Base-by-base conservation (phyloP, 2,888 invertebrate species). In the Tetanocera ferruginea region DNA sequence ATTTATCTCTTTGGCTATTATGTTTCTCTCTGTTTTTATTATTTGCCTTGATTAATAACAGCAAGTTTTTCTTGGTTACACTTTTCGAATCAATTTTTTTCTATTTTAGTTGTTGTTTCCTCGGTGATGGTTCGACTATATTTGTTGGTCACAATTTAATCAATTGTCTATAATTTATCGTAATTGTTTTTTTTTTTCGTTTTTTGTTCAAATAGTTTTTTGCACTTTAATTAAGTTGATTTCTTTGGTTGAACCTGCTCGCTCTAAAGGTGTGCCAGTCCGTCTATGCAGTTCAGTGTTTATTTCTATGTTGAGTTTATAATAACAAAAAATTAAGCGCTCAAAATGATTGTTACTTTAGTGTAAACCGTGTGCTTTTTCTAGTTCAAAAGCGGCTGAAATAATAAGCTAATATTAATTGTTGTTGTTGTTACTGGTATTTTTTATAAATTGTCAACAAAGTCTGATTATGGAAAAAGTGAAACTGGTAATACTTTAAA, bases 381-480 rank as follows among this genome's bases (percentile, higher is more conserved):
- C 3, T 2, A 17, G 28, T 11, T 60, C 11, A 25, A 60, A 55
- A 60, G 28, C 57, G 14, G 57, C 28, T 25, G 9, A 60, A 60
- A 55, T 25, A 60, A 60, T 60, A 25, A 60, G 57, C 28, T 60
- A 25, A 11, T 25, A 25, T 25, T 11, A 60, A 17, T 57, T 25
- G 57, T 57, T 60, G 57, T 60, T 60, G 25, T 23, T 25, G 14
- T 25, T 6, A 9, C 9, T 25, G 57, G 23, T 60, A 8, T 25
- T 60, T n/a, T 55, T 43, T 5, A 34, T 11, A 19, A 37, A 19
- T 11, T 67, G 67, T 8, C 60, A 60, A 60, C 25, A 60, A 11
- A 9, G 25, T 60, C 8, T 17, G 8, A 67, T 67, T 67, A 67
- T 67, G 67, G 67, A 67, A 23, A 67, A 67, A 67, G 43, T 67